These are phyloP conservation scores for Cepaea nemoralis DNA, from an alignment of 1,140 invertebrate species.

Conservation along the genomic window DNA sequence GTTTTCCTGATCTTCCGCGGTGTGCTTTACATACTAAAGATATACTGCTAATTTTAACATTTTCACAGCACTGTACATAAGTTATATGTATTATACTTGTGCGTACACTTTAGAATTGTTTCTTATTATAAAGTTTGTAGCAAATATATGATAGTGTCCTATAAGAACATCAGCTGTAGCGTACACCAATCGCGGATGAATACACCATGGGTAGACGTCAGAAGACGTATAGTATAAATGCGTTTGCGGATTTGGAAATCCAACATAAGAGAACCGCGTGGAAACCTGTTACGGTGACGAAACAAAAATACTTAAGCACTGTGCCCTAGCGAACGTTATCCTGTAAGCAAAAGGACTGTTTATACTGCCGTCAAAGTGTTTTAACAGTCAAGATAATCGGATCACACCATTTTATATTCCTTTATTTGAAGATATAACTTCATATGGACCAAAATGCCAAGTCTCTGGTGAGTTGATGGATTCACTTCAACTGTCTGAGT, in stretches of 20 bases:
- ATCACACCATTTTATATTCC: slow-evolving; percentile 38
- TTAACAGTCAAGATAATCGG: slow-evolving; percentile 52
- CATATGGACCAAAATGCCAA: slow-evolving; percentile 36
- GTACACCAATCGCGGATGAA: background rate
- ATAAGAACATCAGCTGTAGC: too few species aligned
- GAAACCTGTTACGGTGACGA: background rate
- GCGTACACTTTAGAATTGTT: too few species aligned
- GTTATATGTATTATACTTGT: too few species aligned
- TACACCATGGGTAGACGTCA: too few species aligned
- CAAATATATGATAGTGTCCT: too few species aligned
- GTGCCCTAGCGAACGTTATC: too few species aligned
- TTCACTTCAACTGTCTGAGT: slow-evolving; percentile 49
- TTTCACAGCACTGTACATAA: too few species aligned
- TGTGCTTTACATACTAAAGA: background rate
- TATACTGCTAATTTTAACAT: too few species aligned
- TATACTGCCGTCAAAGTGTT: background rate
- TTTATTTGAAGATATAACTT: slow-evolving; percentile 43
- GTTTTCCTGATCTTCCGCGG: background rate
- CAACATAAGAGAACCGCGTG: background rate
- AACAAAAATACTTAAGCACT: too few species aligned
- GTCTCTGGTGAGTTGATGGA: slow-evolving; percentile 50
- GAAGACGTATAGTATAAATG: background rate
- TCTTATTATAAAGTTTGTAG: too few species aligned
- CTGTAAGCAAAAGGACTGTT: background rate
- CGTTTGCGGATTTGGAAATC: background rate